Percentiles rank a stretch among this genome's conserved stretches.
Conservation (phyloP, 2,113 vertebrate genomes). For the Erinaceus europaeus region DNA sequence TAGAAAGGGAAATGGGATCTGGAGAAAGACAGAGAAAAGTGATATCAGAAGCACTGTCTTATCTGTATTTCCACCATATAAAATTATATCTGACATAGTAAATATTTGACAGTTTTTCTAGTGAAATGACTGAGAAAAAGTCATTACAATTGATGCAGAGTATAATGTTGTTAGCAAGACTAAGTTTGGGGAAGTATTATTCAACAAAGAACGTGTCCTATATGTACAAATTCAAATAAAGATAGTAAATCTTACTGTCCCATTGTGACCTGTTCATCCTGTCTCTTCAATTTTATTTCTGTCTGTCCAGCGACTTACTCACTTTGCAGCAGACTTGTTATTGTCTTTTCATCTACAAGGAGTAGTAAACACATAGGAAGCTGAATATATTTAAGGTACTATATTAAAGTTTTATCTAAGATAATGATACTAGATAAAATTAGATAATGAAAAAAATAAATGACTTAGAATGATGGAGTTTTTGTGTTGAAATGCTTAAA, state of each 20-base stretch:
- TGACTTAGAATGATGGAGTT: too few species aligned
- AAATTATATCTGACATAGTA: background rate
- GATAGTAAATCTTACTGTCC: background rate
- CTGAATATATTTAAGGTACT: too few species aligned
- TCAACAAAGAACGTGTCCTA: background rate
- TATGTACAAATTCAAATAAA: background rate
- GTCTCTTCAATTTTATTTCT: background rate
- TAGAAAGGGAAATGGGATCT: too few species aligned
- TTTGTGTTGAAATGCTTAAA: too few species aligned
- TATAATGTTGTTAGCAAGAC: background rate
- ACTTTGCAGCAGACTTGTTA: background rate
- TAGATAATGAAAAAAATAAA: too few species aligned
- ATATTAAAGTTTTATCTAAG: too few species aligned
- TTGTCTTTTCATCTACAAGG: background rate
- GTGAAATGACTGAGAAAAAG: background rate
- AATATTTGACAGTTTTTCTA: background rate
- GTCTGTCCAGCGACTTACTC: fast-evolving
- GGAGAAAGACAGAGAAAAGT: too few species aligned
- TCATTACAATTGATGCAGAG: background rate
- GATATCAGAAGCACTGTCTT: background rate
- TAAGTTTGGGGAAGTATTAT: background rate
- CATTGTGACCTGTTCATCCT: background rate
- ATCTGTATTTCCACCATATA: background rate
- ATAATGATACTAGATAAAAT: too few species aligned
- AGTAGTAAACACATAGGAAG: too few species aligned